A percentile compares a stretch with the other conserved stretches of the same genome.
Evolutionary conservation across 2,888 invertebrate species (phyloP).

Genomic region (Scaptomyza parva): DNA sequence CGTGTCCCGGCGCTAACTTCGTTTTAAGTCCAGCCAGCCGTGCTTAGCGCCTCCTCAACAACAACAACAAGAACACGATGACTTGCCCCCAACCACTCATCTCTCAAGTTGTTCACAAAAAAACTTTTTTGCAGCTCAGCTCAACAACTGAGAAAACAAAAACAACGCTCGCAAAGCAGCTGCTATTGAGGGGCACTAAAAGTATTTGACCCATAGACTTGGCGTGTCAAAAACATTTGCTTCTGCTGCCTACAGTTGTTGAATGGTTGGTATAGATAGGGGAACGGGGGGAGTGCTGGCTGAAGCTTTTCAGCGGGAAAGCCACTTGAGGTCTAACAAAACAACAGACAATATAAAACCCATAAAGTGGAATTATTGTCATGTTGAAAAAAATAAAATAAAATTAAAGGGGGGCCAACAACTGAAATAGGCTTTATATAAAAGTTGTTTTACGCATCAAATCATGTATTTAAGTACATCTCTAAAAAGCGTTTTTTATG

Average conservation of each 20-base stretch:
- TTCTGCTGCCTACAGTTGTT: conserved; percentile 48
- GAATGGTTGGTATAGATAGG: conserved; percentile 2
- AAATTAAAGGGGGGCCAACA: conserved; percentile 12
- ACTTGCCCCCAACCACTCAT: conserved; percentile 30
- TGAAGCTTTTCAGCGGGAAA: conserved; percentile 25
- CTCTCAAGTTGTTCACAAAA: conserved; percentile 66
- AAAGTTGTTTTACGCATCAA: conserved; percentile 16
- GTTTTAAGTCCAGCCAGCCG: conserved; percentile 71
- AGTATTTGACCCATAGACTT: conserved; percentile 74
- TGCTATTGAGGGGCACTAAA: conserved; percentile 45
- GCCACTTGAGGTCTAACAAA: conserved; percentile 23
- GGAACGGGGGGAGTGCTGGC: not conserved
- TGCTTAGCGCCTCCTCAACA: conserved; percentile 42
- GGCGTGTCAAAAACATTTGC: conserved; percentile 78
- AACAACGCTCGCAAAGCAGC: conserved; percentile 32
- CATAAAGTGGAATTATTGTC: conserved; percentile 47
- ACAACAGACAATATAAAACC: conserved; percentile 48
- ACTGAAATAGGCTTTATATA: conserved; percentile 22
- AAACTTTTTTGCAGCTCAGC: conserved; percentile 60
- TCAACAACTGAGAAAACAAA: conserved; percentile 44
- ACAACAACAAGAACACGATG: conserved; percentile 28
- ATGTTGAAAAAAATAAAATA: conserved; percentile 15
- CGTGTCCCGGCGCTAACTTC: conserved; percentile 60
- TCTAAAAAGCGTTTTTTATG: conserved; percentile 5
- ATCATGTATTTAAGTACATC: conserved; percentile 16